Evolutionary conservation across 2,797 vertebrate species (phyloP).

Genomic region (Malurus splendens): DNA sequence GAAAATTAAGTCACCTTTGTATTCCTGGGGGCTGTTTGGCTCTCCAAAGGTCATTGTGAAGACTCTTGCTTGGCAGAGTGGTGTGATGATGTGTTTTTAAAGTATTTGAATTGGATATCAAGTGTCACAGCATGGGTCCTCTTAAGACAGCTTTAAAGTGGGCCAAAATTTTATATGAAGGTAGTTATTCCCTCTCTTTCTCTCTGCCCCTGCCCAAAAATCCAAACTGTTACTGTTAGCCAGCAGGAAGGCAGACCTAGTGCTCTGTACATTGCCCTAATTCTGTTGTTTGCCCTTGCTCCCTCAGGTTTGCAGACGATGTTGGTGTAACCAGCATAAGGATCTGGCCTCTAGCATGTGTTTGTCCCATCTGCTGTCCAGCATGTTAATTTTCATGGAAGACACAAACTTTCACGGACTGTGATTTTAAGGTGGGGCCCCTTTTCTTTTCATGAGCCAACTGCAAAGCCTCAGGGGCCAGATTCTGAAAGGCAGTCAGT

Average conservation of each 20-base stretch:
- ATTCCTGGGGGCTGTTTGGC: background rate
- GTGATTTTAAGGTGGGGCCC: slow-evolving; percentile 37
- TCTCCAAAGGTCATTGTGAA: background rate
- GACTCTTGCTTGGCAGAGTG: background rate
- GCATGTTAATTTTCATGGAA: slow-evolving; percentile 49
- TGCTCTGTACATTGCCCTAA: slow-evolving; percentile 13
- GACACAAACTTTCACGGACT: slow-evolving; percentile 33
- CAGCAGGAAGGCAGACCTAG: slow-evolving; percentile 5
- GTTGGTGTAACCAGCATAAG: slow-evolving; percentile 31
- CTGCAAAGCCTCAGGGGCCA: slow-evolving; percentile 36
- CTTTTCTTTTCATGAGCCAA: slow-evolving; percentile 26
- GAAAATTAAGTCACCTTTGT: background rate
- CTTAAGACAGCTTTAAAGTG: background rate
- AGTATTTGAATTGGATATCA: background rate
- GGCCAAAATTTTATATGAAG: background rate
- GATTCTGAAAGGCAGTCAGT: slow-evolving; percentile 31
- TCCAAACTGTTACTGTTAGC: background rate
- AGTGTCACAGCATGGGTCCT: background rate
- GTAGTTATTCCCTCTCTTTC: background rate
- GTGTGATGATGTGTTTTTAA: background rate
- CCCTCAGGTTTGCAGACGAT: slow-evolving; percentile 26
- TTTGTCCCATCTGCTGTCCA: slow-evolving; percentile 61
- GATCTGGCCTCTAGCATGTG: slow-evolving; percentile 59
- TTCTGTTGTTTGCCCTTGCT: slow-evolving; percentile 35
- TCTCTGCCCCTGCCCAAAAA: background rate